Conservation (phyloP, 2,113 vertebrate genomes). For the Myiagra hebetior region DNA sequence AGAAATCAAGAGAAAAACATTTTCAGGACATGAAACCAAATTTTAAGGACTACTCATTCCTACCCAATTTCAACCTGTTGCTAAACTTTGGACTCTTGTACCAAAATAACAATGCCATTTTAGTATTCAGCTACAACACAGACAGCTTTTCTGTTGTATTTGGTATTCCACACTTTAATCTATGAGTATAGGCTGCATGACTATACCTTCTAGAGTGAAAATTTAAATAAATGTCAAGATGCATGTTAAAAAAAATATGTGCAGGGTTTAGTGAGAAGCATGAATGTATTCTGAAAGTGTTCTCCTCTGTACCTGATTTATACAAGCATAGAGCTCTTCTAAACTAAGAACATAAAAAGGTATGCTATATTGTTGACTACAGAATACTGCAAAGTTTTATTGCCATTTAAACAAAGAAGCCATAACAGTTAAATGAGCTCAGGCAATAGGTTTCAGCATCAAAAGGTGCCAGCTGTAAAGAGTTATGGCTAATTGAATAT, state of each 20-base stretch:
- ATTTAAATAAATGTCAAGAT: constrained; percentile 64
- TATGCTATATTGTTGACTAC: constrained; percentile 78
- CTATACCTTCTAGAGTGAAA: constrained; percentile 41
- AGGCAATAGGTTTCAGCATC: constrained; percentile 83
- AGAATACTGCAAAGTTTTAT: constrained; percentile 83
- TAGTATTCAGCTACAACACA: neutral
- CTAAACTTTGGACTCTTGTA: neutral
- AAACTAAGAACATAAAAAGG: constrained; percentile 80
- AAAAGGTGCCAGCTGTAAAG: constrained; percentile 84
- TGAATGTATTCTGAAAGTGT: constrained; percentile 69
- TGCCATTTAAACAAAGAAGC: constrained; percentile 86
- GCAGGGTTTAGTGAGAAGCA: constrained; percentile 52
- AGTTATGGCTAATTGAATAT: constrained; percentile 88
- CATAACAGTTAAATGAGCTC: constrained; percentile 84
- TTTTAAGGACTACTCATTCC: neutral
- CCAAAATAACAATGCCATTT: neutral
- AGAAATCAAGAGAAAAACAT: neutral
- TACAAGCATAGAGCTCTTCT: constrained; percentile 71
- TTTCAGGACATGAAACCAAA: neutral
- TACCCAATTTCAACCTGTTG: neutral
- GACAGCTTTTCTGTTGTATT: neutral
- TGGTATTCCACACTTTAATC: constrained; percentile 20
- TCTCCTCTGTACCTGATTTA: constrained; percentile 70
- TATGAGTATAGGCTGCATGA: neutral
- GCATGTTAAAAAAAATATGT: constrained; percentile 61